These are phyloP conservation scores for Scomber scombrus DNA, from an alignment of 2,113 vertebrate genomes.

Conservation along the genomic window DNA sequence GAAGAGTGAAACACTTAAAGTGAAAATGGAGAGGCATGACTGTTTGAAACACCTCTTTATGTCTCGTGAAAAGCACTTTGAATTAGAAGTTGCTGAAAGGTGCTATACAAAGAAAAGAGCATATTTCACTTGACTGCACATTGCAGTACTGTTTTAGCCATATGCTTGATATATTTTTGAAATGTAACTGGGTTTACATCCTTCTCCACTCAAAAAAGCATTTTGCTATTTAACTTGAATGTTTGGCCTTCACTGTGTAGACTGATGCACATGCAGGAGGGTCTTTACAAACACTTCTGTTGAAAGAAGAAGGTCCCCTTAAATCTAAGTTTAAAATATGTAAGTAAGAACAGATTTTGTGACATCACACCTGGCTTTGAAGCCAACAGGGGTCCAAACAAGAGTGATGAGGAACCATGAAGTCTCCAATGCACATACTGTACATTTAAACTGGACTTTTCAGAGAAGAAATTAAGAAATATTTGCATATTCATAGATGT, in stretches of 20 bases:
- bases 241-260: conserved; percentile 11
- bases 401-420: not conserved
- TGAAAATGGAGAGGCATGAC: not conserved
- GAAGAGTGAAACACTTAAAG: not conserved
- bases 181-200: too few relatives aligned
- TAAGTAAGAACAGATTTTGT: not conserved
- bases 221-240: not conserved
- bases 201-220: not conserved
- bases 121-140: not conserved
- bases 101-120: not conserved
- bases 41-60: not conserved
- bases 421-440: not conserved
- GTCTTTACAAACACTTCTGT: not conserved
- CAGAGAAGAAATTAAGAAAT: not conserved
- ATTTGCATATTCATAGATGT: not conserved
- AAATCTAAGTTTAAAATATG: not conserved
- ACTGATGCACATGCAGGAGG: not conserved
- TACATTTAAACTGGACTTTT: not conserved
- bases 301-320: not conserved
- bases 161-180: not conserved
- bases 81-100: not conserved
- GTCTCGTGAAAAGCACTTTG: not conserved
- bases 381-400: not conserved
- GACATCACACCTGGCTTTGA: not conserved
- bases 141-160: not conserved